These are phyloP conservation scores for Nannospalax galili DNA, from an alignment of 2,113 vertebrate genomes.

Conservation along the genomic window DNA sequence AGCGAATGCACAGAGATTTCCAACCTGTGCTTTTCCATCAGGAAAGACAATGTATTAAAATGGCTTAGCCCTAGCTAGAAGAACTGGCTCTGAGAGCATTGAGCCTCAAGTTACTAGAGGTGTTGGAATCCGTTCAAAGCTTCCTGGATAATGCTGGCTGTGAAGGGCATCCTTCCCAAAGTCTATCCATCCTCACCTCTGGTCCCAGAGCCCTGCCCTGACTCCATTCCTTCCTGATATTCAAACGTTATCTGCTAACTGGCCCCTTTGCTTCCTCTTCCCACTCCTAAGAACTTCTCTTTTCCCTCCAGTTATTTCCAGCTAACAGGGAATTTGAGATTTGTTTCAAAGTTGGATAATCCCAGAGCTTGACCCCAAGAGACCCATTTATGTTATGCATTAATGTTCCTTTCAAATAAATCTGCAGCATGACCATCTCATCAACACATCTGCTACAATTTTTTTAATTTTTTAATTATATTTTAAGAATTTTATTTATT, in stretches of 20 bases:
- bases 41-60: constrained; percentile 29
- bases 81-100: background rate
- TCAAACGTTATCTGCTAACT: background rate
- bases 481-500: too few relatives aligned
- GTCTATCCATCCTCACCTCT: fast-evolving
- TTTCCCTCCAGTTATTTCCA: background rate
- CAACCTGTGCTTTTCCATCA: background rate
- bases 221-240: background rate
- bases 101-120: background rate
- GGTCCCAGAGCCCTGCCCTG: background rate
- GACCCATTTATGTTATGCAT: background rate
- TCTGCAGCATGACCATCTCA: background rate
- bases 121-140: background rate
- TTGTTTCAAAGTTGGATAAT: background rate
- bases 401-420: background rate
- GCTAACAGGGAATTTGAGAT: background rate
- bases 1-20: constrained; percentile 2
- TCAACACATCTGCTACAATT: background rate
- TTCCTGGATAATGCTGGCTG: background rate
- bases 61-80: constrained; percentile 26
- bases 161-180: background rate
- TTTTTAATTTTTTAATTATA: too few relatives aligned
- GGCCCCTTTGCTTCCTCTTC: background rate
- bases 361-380: background rate
- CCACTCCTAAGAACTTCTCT: background rate